Percentiles rank a stretch among this genome's conserved stretches.
Evolutionary conservation across 2,797 vertebrate species (phyloP).

Genomic region (Pterois miles): DNA sequence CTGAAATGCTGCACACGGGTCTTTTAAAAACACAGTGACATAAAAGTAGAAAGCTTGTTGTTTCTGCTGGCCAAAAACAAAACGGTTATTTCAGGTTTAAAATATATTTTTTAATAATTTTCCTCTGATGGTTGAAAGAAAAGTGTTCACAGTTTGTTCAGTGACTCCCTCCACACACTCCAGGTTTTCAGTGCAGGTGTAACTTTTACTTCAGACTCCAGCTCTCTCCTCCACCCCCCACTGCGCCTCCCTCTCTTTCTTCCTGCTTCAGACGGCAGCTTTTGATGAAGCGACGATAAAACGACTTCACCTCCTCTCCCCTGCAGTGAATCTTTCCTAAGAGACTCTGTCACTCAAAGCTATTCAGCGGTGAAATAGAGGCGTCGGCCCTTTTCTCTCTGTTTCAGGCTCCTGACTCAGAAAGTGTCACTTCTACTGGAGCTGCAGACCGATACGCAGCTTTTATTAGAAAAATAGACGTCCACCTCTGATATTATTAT

Average conservation of each 20-base stretch:
- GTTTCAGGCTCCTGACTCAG: background rate
- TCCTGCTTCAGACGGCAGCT: conserved; percentile 34
- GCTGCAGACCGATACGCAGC: conserved; percentile 2
- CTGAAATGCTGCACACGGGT: too few relatives aligned
- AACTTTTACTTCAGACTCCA: conserved; percentile 24
- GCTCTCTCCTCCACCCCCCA: background rate
- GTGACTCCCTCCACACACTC: background rate
- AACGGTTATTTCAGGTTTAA: background rate
- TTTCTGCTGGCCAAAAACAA: background rate
- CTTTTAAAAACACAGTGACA: too few relatives aligned
- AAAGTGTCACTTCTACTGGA: background rate
- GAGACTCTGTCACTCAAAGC: conserved; percentile 50
- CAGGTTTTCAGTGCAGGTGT: background rate
- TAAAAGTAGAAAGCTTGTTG: rapidly evolving
- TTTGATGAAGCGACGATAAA: conserved; percentile 45
- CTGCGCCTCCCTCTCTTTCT: conserved; percentile 18
- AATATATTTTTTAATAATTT: background rate
- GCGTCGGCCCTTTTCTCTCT: background rate
- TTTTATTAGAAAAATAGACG: background rate
- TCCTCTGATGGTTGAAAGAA: background rate
- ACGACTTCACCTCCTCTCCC: conserved; percentile 31
- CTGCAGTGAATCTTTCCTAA: conserved; percentile 37
- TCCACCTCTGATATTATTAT: background rate
- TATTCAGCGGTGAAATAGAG: conserved; percentile 42
- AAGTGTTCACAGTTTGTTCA: background rate